phyloP scores from a whole-genome alignment of 2,113 vertebrate genomes.

The Martes martes region DNA sequence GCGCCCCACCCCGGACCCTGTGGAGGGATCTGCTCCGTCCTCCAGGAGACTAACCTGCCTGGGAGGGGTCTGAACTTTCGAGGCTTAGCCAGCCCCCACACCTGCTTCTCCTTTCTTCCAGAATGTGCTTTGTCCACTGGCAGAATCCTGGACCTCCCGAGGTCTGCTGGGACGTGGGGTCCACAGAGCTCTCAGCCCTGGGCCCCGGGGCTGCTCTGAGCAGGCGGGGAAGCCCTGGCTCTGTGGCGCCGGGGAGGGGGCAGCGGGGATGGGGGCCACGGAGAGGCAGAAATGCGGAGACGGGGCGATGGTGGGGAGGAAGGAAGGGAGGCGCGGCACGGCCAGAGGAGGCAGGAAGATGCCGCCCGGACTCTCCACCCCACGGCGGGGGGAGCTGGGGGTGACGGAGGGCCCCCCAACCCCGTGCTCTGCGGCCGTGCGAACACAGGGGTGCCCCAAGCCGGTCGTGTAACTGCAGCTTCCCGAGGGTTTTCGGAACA shows the following conservation, averaged over 20 bases:
- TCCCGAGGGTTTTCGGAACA: neutral
- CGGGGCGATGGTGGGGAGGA: too few relatives aligned
- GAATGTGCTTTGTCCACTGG: neutral
- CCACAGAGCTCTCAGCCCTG: neutral
- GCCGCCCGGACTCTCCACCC: fast-evolving
- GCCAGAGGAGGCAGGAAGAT: neutral
- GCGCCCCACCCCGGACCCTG: neutral
- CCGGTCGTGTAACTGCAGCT: neutral
- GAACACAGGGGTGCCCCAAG: fast-evolving
- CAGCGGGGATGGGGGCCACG: neutral
- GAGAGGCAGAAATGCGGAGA: neutral
- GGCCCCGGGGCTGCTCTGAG: neutral
- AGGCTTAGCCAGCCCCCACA: neutral
- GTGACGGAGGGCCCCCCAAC: fast-evolving
- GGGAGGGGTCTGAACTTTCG: neutral
- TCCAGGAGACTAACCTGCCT: neutral
- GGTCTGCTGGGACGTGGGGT: neutral
- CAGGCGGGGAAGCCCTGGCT: fast-evolving
- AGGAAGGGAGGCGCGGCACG: too few relatives aligned
- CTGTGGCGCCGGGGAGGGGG: fast-evolving
- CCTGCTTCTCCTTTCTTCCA: neutral
- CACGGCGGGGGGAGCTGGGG: fast-evolving
- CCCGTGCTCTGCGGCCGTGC: neutral
- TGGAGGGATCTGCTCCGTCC: neutral
- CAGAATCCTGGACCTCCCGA: neutral